Evolutionary conservation across 2,797 vertebrate species (phyloP).

Genomic region (Lutjanus campechanus): DNA sequence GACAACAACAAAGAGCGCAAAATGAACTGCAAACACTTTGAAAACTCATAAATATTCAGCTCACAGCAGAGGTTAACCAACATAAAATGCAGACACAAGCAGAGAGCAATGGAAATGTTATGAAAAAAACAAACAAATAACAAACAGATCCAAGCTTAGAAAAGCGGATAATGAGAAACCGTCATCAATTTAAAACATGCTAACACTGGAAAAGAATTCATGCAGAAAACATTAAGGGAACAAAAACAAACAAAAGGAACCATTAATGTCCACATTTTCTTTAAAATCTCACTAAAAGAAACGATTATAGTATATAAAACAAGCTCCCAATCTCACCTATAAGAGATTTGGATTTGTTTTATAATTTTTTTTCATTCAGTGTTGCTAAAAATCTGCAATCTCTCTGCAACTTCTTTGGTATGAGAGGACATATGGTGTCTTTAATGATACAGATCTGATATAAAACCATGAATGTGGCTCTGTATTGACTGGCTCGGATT

Average conservation of each 20-base stretch:
- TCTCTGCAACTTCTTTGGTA: constrained; percentile 11
- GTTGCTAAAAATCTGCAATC: constrained; percentile 2
- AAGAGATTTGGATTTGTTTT: background rate
- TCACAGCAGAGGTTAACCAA: constrained; percentile 75
- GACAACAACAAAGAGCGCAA: constrained; percentile 62
- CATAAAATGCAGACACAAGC: constrained; percentile 75
- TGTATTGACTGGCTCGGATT: background rate
- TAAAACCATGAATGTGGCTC: constrained; percentile 2
- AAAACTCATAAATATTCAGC: constrained; percentile 67
- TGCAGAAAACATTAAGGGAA: constrained; percentile 55
- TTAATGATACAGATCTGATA: constrained; percentile 11
- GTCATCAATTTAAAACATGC: constrained; percentile 55
- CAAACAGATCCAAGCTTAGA: constrained; percentile 56
- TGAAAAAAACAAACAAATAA: constrained; percentile 31
- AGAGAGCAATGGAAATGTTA: constrained; percentile 60
- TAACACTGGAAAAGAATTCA: constrained; percentile 67
- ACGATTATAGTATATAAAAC: background rate
- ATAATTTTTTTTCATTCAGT: background rate
- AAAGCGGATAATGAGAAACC: constrained; percentile 49
- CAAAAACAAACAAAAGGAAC: constrained; percentile 44
- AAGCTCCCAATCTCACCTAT: background rate
- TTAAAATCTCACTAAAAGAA: constrained; percentile 15
- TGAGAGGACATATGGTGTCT: background rate
- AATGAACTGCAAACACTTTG: constrained; percentile 62
- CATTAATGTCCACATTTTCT: constrained; percentile 1